Base-by-base conservation (phyloP, 2,797 vertebrate genomes). In the Darevskia nairensis region DNA sequence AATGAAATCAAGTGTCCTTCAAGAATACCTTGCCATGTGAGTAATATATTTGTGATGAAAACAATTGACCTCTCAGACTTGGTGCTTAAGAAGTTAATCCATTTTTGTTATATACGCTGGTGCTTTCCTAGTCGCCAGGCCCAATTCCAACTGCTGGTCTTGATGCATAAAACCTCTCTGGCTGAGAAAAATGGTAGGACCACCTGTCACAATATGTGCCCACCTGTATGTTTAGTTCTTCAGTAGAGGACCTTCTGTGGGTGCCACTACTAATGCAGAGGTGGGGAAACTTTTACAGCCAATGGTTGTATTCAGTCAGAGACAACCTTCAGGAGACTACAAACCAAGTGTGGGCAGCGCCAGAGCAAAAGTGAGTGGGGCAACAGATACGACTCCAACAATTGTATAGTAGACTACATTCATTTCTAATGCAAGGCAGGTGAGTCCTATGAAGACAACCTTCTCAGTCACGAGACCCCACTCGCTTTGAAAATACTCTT, bases 21-120 rank as follows among this genome's bases (percentile, higher is more conserved):
- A n/a, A 69, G 88, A 86, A 10, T 23, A 59, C 0, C 0, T 64
- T 23, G 1, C 0, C 27, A 61, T 87, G 8, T 84, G 0, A 4
- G 10, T 61, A 61, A 81, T 72, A 19, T 44, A 77, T 83, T 29
- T 69, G 32, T 71, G 86, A 23, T 81, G 10, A 7, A 69, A 27
- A 4, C 87, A 80, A 91, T 84, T 17, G 50, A 35, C 10, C 50
- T 17, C 23, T 29, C 25, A n/a, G 23, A 44, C 27, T 35, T 50
- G 21, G 3, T 25, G 3, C 41, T 55, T 32, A 69, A 79, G 10
- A 32, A 35, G 19, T 79, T 78, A 64, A 77, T 11, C 25, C 64
- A 17, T 85, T 46, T 77, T 78, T 44, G 10, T 23, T 72, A 25
- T 27, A 55, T 50, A 41, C 6, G 5, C 11, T 29, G 1, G 32